Percentiles rank a stretch among this genome's conserved stretches.
phyloP scores from a whole-genome alignment of 2,888 invertebrate species.

The Automeris io region DNA sequence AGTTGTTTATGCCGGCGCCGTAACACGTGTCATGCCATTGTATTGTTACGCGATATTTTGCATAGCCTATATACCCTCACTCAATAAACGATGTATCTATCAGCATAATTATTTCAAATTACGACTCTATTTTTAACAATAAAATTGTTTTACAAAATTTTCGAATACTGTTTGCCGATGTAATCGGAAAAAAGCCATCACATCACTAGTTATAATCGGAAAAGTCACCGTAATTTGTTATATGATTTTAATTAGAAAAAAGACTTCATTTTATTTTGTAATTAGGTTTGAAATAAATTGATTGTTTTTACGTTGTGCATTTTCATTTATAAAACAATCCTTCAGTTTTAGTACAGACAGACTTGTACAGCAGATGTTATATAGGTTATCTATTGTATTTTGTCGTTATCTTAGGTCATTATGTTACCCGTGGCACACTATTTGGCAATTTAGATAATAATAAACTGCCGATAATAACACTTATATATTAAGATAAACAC shows the following conservation, averaged over 20 bases:
- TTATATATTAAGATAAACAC: constrained; percentile 20
- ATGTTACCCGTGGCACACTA: constrained; percentile 26
- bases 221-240: too few relatives aligned
- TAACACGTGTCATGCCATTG: constrained; percentile 36
- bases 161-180: too few relatives aligned
- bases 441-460: constrained; percentile 37
- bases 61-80: too few relatives aligned
- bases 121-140: too few relatives aligned
- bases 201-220: too few relatives aligned
- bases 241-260: background rate
- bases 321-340: background rate
- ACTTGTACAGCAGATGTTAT: constrained; percentile 4
- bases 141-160: too few relatives aligned
- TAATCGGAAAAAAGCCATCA: too few relatives aligned
- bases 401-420: constrained; percentile 30
- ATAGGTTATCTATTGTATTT: constrained; percentile 25
- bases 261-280: background rate
- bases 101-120: too few relatives aligned
- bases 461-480: constrained; percentile 24
- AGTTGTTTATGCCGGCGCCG: constrained; percentile 48
- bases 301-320: background rate
- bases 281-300: constrained; percentile 8
- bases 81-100: too few relatives aligned
- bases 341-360: background rate
- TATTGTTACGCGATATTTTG: constrained; percentile 16